Evolutionary conservation across 2,113 vertebrate genomes (phyloP).

Genomic region (Chaetura pelagica): DNA sequence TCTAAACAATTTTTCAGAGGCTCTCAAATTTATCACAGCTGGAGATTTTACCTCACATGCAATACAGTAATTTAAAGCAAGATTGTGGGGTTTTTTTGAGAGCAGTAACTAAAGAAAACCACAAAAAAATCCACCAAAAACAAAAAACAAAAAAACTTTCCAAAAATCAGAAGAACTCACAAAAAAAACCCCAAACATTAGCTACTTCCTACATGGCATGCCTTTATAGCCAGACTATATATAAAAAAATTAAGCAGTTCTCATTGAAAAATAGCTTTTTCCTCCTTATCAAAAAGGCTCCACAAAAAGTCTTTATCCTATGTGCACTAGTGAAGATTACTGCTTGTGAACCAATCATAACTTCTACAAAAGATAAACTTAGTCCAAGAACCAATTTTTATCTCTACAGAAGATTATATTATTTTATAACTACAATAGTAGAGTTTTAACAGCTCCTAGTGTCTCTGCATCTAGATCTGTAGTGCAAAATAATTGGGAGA

Average conservation of each 20-base stretch:
- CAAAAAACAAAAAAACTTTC: too few species aligned
- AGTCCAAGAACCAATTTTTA: too few species aligned
- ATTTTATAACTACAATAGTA: too few species aligned
- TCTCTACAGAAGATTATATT: too few species aligned
- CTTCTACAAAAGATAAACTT: too few species aligned
- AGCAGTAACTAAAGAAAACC: not conserved
- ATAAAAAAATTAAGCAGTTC: not conserved
- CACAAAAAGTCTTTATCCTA: not conserved
- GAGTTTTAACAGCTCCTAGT: constrained; percentile 18
- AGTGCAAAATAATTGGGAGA: not conserved
- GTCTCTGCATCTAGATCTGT: not conserved
- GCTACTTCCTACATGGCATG: not conserved
- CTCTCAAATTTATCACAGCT: not conserved
- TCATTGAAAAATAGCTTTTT: not conserved
- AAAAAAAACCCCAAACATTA: too few species aligned
- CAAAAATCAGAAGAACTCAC: too few species aligned
- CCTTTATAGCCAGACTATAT: not conserved
- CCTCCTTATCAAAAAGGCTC: constrained; percentile 2
- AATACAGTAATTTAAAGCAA: not conserved
- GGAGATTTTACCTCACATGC: not conserved
- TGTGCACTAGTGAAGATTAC: not conserved
- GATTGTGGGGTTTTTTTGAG: not conserved
- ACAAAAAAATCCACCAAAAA: not conserved
- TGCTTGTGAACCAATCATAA: constrained; percentile 18
- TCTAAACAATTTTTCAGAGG: not conserved